Evolutionary conservation across 2,797 vertebrate species (phyloP), one percentile per base, ranked within the genome.

Genomic region (Rhinoraja longicauda): DNA sequence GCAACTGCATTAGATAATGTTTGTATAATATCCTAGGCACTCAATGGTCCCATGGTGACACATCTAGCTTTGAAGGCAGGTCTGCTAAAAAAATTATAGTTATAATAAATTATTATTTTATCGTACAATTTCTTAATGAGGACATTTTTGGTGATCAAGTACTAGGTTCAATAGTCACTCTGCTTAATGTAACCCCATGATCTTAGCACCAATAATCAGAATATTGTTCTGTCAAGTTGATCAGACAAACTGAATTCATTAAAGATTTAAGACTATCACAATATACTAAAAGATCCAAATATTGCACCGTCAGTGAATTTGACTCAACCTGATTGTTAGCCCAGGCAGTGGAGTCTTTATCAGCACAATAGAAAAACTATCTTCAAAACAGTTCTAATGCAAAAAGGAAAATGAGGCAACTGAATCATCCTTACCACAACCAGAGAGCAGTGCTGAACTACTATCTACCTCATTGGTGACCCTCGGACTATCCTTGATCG

Each of bases 1-100:
- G 15, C 82, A 86, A 82, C 82, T 86, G 59, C 64, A 62, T 64
- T 57, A 86, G 57, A 86, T 86, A 62, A 86, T 62, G 82, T 86
- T 57, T 86, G 29, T 62, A 86, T 86, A 64, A 86, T 64, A 32
- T 86, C 82, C 29, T 6, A 64, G 82, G 13, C 53, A 86, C 64
- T 86, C 29, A 86, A 64, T 32, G 4, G 59, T 64, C 82, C 82
- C 29, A 32, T 19, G 57, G 59, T 86, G 82, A 64, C 17, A 6
- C 15, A 86, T 64, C 19, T 64, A 64, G 59, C 29, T 62, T 86
- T 32, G 36, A 19, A n/a, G 57, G 29, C 45, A 53, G 79, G 79
- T 45, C 19, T 45, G 8, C 1, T 82, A 32, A 82, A 84, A 84
- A 59, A 86, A n/a, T 86, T n/a, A 64, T 64, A 17, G 57, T 6